Evolutionary conservation across 2,888 invertebrate genomes (phyloP).

Genomic region (Acleris holmiana): DNA sequence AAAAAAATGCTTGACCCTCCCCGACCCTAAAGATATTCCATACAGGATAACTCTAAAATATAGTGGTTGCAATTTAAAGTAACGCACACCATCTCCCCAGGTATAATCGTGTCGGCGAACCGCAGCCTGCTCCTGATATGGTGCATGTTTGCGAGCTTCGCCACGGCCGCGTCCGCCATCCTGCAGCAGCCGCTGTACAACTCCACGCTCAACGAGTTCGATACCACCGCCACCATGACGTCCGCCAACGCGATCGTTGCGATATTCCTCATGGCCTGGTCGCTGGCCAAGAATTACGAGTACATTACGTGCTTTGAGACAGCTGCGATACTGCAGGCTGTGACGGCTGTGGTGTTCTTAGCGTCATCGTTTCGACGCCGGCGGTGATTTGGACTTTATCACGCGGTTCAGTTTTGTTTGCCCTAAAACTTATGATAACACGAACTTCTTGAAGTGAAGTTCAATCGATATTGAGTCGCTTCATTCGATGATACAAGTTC

Average conservation of each 20-base stretch:
- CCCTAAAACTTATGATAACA: too few species aligned
- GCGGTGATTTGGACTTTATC: constrained; percentile 46
- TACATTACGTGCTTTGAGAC: constrained; percentile 71
- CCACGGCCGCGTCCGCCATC: constrained; percentile 68
- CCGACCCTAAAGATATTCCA: too few species aligned
- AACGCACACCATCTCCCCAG: constrained; percentile 50
- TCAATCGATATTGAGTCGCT: too few species aligned
- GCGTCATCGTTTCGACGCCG: constrained; percentile 68
- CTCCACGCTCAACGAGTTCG: constrained; percentile 74
- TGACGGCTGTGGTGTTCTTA: constrained; percentile 67
- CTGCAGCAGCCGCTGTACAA: constrained; percentile 74
- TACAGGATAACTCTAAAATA: too few species aligned
- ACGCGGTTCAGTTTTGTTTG: too few species aligned
- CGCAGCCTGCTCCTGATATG: constrained; percentile 70
- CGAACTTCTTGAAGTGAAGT: too few species aligned
- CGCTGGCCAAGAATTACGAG: constrained; percentile 64
- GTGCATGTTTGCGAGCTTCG: constrained; percentile 74
- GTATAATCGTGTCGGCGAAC: constrained; percentile 64
- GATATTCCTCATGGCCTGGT: constrained; percentile 65
- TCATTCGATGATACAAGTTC: too few species aligned
- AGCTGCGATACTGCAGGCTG: constrained; percentile 65
- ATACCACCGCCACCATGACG: constrained; percentile 74
- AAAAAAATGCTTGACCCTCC: too few species aligned
- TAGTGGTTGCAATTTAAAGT: too few species aligned
- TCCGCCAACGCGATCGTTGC: constrained; percentile 71